phyloP scores from a whole-genome alignment of 2,113 vertebrate genomes.

The Psettodes erumei region DNA sequence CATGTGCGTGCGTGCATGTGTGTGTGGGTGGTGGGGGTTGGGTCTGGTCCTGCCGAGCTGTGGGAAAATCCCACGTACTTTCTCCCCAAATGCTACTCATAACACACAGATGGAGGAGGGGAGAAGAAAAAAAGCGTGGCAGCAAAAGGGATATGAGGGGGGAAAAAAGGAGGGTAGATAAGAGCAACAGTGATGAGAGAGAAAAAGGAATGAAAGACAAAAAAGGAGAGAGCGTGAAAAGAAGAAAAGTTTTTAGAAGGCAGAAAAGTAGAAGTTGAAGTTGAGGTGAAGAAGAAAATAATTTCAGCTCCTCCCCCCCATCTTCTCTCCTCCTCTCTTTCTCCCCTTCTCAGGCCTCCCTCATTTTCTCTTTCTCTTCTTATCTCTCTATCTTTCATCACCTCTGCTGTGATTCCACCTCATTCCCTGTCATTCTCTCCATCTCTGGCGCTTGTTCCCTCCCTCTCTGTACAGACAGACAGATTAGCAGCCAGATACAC shows the following conservation, averaged over 20 bases:
- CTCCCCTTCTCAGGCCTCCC: background rate
- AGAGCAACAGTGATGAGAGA: background rate
- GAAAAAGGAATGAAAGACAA: background rate
- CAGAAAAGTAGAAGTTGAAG: background rate
- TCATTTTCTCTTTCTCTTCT: background rate
- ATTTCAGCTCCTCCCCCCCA: background rate
- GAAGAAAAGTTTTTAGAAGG: background rate
- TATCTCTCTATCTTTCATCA: background rate
- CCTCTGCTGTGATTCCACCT: constrained; percentile 19
- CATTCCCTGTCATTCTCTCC: constrained; percentile 20
- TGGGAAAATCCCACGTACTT: constrained; percentile 86
- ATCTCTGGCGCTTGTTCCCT: constrained; percentile 20
- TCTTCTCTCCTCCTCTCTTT: background rate
- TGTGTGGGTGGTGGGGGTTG: constrained; percentile 64
- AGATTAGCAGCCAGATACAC: too few relatives aligned
- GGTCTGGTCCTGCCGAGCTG: constrained; percentile 76
- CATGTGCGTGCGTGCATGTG: constrained; percentile 49
- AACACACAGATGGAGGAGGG: constrained; percentile 58
- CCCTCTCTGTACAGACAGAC: too few relatives aligned
- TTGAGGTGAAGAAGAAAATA: background rate
- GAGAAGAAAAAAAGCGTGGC: constrained; percentile 29
- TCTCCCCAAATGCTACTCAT: constrained; percentile 63
- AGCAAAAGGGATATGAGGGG: background rate
- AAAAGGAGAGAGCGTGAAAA: background rate
- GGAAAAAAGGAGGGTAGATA: constrained; percentile 26